Conservation (phyloP, 2,888 invertebrate species). For the Lasioglossum calceatum region DNA sequence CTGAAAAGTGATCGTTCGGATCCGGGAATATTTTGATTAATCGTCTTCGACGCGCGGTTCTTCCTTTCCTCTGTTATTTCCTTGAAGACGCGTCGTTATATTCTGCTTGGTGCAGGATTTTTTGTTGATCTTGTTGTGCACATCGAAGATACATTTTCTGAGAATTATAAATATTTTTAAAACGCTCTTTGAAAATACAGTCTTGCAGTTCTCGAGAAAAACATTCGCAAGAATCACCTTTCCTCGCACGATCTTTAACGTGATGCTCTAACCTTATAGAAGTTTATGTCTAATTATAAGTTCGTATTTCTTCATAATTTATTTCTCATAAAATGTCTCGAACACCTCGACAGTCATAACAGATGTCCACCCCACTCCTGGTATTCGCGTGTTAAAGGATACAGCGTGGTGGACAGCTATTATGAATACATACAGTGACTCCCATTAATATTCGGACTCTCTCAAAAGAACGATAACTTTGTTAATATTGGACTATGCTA, state of each 20-base stretch:
- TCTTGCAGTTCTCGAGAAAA: too few relatives aligned
- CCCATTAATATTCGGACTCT: too few relatives aligned
- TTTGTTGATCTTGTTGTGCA: not conserved
- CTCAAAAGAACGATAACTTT: too few relatives aligned
- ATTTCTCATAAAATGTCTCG: not conserved
- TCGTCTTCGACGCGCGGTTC: not conserved
- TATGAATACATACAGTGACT: not conserved
- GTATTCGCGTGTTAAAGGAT: too few relatives aligned
- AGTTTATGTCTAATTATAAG: not conserved
- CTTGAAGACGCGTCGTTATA: not conserved
- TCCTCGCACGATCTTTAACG: not conserved
- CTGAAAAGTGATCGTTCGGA: not conserved
- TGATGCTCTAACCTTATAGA: not conserved
- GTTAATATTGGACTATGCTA: too few relatives aligned
- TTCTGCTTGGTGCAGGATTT: not conserved
- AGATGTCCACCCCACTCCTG: too few relatives aligned
- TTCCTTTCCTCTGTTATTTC: not conserved
- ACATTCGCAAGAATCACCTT: not conserved
- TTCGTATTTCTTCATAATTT: not conserved
- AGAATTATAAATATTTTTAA: not conserved
- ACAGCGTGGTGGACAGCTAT: not conserved
- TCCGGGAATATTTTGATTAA: not conserved
- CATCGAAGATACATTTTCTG: not conserved
- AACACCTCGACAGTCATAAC: not conserved
- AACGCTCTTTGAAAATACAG: too few relatives aligned